Conservation (phyloP, 92 coral and sea anemone genomes). For the Paragorgia papillata region DNA sequence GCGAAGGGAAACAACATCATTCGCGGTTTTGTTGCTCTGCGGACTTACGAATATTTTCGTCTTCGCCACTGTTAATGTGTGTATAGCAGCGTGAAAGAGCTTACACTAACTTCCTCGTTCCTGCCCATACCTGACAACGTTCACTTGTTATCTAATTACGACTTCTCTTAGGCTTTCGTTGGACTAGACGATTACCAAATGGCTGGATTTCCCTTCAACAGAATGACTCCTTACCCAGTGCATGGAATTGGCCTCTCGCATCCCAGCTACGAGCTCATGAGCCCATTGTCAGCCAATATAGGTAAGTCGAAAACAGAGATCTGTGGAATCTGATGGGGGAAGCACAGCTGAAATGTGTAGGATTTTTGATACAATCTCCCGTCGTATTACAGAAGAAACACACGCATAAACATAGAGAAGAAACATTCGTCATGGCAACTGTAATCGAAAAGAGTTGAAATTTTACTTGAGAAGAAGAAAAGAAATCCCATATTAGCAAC, state of each 20-base stretch:
- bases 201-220: slow-evolving; percentile 47
- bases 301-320: slow-evolving; percentile 19
- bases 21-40: not conserved
- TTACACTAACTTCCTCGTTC: not conserved
- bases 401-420: no score
- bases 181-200: slow-evolving; percentile 46
- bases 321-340: not conserved
- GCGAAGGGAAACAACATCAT: slow-evolving; percentile 1
- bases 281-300: slow-evolving; percentile 21
- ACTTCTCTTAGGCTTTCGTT: slow-evolving; percentile 16
- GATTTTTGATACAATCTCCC: no score
- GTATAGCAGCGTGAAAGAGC: not conserved
- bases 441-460: not conserved
- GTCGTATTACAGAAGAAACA: no score
- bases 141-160: slow-evolving; percentile 21
- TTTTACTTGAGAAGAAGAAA: not conserved
- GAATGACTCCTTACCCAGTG: slow-evolving; percentile 43
- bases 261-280: slow-evolving; percentile 41
- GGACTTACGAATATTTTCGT: not conserved
- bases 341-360: no score
- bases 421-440: no score
- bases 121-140: not conserved
- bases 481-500: no score
- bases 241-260: slow-evolving; percentile 45
- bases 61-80: not conserved